phyloP scores from a whole-genome alignment of 2,113 vertebrate species.

The Hoplias malabaricus region DNA sequence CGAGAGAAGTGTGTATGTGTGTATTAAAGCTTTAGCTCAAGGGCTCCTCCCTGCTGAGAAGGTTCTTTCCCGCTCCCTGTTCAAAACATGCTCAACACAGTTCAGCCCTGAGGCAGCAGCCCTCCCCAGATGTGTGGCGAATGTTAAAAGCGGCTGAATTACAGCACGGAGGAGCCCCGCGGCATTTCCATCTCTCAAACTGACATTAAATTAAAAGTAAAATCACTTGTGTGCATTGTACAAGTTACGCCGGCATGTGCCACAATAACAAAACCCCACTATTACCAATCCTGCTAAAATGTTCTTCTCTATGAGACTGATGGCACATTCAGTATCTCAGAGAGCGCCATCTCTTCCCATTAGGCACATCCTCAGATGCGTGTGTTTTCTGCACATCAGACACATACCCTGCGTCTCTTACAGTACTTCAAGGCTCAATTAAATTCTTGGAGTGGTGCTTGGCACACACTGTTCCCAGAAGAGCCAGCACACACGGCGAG shows the following conservation, averaged over 20 bases:
- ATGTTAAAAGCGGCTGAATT: slow-evolving; percentile 22
- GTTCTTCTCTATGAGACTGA: background rate
- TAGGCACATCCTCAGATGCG: background rate
- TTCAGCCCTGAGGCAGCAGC: slow-evolving; percentile 28
- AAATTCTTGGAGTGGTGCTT: background rate
- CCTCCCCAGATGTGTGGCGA: slow-evolving; percentile 26
- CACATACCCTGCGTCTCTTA: background rate
- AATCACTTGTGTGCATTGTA: background rate
- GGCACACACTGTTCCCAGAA: slow-evolving; percentile 2
- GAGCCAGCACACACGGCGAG: background rate
- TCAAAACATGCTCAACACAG: slow-evolving; percentile 14
- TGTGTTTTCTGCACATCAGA: slow-evolving; percentile 14
- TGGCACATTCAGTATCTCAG: background rate
- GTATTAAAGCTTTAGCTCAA: slow-evolving; percentile 6
- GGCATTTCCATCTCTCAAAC: slow-evolving; percentile 14
- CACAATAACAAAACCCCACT: slow-evolving; percentile 17
- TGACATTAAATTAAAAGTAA: background rate
- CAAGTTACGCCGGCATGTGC: background rate
- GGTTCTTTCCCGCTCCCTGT: slow-evolving; percentile 17
- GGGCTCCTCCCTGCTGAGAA: slow-evolving; percentile 7
- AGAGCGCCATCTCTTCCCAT: background rate
- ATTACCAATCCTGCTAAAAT: slow-evolving; percentile 12
- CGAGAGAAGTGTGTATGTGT: slow-evolving; percentile 11
- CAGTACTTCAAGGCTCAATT: slow-evolving; percentile 32
- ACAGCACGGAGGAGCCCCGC: background rate